Conservation (phyloP, 2,888 invertebrate species). For the Ptychoptera contaminata region DNA sequence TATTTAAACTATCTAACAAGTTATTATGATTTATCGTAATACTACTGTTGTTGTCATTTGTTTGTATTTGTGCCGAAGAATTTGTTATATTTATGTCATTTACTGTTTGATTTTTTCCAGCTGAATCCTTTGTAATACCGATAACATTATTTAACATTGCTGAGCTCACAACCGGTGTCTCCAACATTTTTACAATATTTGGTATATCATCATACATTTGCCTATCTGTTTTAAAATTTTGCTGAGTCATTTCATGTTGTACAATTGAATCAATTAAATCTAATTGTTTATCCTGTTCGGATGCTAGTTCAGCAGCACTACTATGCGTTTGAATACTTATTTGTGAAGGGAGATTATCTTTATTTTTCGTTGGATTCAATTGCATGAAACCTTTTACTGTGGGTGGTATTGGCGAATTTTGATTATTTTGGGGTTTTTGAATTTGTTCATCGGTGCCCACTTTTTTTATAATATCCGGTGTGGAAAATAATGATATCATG, state of each 20-base stretch:
- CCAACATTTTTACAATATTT: slow-evolving; percentile 37
- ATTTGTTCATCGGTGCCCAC: slow-evolving; percentile 23
- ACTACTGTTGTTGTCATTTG: neutral
- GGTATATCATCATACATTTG: slow-evolving; percentile 25
- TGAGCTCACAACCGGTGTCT: slow-evolving; percentile 18
- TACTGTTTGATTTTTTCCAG: neutral
- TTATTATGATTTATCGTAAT: slow-evolving; percentile 13
- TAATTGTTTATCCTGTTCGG: slow-evolving; percentile 28
- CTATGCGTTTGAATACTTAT: slow-evolving; percentile 30
- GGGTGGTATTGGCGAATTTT: slow-evolving; percentile 8
- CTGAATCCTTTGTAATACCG: slow-evolving; percentile 7
- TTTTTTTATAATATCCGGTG: slow-evolving; percentile 61
- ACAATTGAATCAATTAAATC: slow-evolving; percentile 30
- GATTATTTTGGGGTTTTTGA: slow-evolving; percentile 36
- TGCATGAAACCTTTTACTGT: slow-evolving; percentile 26
- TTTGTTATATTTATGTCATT: too few species aligned
- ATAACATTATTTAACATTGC: slow-evolving; percentile 8
- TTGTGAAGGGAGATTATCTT: slow-evolving; percentile 22
- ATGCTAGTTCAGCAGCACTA: slow-evolving; percentile 22
- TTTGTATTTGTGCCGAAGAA: neutral
- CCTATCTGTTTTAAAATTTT: slow-evolving; percentile 15
- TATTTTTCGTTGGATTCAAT: slow-evolving; percentile 21
- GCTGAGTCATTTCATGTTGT: slow-evolving; percentile 23
- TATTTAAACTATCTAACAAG: slow-evolving; percentile 37
- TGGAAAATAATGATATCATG: slow-evolving; percentile 58